phyloP scores from a whole-genome alignment of 2,797 vertebrate genomes.

The Lepus townsendii region DNA sequence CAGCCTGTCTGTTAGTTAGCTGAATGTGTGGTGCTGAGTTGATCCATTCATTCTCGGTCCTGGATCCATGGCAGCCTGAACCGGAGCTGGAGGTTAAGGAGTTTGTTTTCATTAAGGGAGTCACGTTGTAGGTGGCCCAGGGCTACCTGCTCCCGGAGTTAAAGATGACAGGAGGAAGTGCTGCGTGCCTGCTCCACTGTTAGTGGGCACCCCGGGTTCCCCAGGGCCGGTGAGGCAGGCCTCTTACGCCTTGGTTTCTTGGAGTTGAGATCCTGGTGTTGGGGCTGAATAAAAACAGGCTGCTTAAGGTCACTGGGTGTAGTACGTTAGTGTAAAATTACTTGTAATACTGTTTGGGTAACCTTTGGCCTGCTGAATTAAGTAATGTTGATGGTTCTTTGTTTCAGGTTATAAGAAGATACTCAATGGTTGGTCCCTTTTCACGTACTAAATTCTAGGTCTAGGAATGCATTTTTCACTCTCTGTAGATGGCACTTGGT shows the following conservation, averaged over 20 bases:
- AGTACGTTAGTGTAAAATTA: constrained; percentile 15
- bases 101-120: constrained; percentile 19
- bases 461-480: constrained; percentile 76
- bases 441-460: constrained; percentile 59
- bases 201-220: not conserved
- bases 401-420: constrained; percentile 81
- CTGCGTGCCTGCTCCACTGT: not conserved
- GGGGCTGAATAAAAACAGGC: not conserved
- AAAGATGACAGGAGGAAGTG: not conserved
- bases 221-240: not conserved
- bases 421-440: constrained; percentile 75
- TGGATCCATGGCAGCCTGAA: constrained; percentile 3
- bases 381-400: constrained; percentile 76
- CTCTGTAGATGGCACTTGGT: constrained; percentile 48
- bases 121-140: constrained; percentile 27
- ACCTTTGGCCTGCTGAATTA: constrained; percentile 54
- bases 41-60: constrained; percentile 21
- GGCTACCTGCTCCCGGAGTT: not conserved
- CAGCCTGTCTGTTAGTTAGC: not conserved
- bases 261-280: not conserved
- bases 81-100: constrained; percentile 43
- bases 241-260: not conserved
- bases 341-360: constrained; percentile 1
- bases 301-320: not conserved
- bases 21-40: not conserved